A percentile compares a stretch with the other conserved stretches of the same genome.
Conservation (phyloP, 2,888 invertebrate genomes). For the Entomobrya proxima region DNA sequence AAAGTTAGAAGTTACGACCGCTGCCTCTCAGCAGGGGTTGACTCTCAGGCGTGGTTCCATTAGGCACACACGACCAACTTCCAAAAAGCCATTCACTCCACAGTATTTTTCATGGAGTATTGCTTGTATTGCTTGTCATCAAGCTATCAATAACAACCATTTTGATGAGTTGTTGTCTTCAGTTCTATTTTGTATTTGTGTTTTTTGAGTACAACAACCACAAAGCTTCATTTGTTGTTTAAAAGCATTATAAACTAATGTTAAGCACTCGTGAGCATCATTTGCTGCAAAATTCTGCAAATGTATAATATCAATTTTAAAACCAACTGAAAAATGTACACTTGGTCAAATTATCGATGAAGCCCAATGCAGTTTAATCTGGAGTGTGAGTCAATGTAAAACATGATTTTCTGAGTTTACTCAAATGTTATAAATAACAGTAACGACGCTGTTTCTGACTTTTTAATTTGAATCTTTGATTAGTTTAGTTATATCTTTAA, state of each 20-base stretch:
- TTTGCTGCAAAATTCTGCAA: too few relatives aligned
- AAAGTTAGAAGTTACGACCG: constrained; percentile 65
- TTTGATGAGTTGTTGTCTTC: constrained; percentile 32
- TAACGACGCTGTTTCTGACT: neutral
- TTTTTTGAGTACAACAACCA: neutral
- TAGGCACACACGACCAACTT: constrained; percentile 72
- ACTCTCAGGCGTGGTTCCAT: constrained; percentile 73
- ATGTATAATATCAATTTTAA: too few relatives aligned
- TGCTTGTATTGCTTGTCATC: constrained; percentile 21
- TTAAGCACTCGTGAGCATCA: too few relatives aligned
- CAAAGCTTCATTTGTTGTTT: neutral
- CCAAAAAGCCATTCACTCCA: constrained; percentile 30
- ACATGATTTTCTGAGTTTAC: neutral
- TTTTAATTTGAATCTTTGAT: constrained; percentile 41
- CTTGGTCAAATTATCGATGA: too few relatives aligned
- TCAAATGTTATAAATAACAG: neutral
- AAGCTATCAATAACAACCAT: constrained; percentile 30
- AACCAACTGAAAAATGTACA: too few relatives aligned
- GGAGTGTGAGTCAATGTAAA: too few relatives aligned
- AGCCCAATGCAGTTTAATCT: too few relatives aligned
- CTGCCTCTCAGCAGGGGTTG: constrained; percentile 74
- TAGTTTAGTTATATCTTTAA: neutral
- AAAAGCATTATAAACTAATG: too few relatives aligned
- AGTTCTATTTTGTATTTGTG: constrained; percentile 1
- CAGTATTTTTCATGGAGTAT: neutral